Evolutionary conservation across 2,888 invertebrate species (phyloP).

Genomic region (Leptarthrus brevirostris): DNA sequence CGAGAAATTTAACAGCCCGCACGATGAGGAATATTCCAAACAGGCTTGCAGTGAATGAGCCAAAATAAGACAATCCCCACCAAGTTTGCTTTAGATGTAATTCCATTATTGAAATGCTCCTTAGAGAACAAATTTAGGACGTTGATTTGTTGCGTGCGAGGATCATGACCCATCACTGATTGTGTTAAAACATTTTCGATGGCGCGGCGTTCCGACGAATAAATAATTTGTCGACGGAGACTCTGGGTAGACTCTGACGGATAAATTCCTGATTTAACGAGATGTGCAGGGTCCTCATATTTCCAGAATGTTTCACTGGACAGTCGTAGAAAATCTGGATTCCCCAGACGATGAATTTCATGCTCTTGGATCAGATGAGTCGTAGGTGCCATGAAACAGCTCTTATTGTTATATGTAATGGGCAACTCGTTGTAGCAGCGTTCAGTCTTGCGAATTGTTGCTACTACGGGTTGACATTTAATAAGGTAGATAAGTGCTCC

Average conservation of each 20-base stretch:
- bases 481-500: neutral
- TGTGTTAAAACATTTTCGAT: neutral
- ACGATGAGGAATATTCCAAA: neutral
- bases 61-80: neutral
- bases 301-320: neutral
- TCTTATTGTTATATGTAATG: conserved; percentile 7
- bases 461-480: neutral
- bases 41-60: neutral
- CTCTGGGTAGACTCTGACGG: neutral
- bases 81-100: neutral
- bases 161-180: neutral
- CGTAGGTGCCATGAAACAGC: neutral
- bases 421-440: conserved; percentile 12
- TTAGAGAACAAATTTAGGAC: neutral
- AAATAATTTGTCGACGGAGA: neutral
- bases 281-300: neutral
- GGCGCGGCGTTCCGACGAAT: neutral
- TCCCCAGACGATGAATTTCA: neutral
- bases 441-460: neutral
- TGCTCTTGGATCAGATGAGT: neutral
- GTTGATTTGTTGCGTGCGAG: neutral
- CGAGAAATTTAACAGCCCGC: neutral
- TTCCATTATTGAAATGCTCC: neutral
- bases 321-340: neutral
- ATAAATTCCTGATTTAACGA: neutral